Evolutionary conservation across 2,113 vertebrate genomes (phyloP), one percentile per base, ranked within the genome.

Genomic region (Phylloscopus trochilus): DNA sequence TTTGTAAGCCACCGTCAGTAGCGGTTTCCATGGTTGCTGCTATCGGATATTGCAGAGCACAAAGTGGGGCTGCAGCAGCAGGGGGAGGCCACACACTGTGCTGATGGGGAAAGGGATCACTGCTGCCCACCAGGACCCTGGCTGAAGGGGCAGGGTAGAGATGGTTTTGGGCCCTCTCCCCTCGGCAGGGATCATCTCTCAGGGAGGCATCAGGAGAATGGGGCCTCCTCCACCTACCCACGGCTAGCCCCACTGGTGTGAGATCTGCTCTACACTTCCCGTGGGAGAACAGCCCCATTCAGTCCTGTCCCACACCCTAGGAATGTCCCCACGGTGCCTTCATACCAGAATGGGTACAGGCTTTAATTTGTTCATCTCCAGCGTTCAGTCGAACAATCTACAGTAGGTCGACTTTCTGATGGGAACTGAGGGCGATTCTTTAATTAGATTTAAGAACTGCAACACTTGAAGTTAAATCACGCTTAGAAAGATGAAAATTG

Each of bases 401-500:
- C 27, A 52, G 70, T 27, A 56, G 26, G 83, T 33, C 21, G 53
- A 55, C 90, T 90, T 94, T 94, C 95, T 72, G 85, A 53, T 60
- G 37, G 64, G 70, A 95, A 92, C 17, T 22, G 31, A 86, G 67
- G 70, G 35, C 43, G 6, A 92, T 78, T 92, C 93, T 90, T 97
- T 82, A 95, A 95, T 94, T 60, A 91, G 89, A 94, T 94, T 90
- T 93, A 96, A 90, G 92, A 86, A 82, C 67, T 84, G 75, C 81
- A 85, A 92, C 59, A 91, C 92, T 89, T 78, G 30, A 94, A 93
- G 85, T 93, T 94, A 95, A 97, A 95, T 92, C 43, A 49, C 17
- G 87, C 91, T 97, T 94, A 93, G 80, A 93, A 93, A 95, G 60
- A 66, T 33, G 81, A 95, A 90, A 95, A 78, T 84, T 73, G 77